phyloP scores from a whole-genome alignment of 2,797 vertebrate genomes.

The Trachurus trachurus region DNA sequence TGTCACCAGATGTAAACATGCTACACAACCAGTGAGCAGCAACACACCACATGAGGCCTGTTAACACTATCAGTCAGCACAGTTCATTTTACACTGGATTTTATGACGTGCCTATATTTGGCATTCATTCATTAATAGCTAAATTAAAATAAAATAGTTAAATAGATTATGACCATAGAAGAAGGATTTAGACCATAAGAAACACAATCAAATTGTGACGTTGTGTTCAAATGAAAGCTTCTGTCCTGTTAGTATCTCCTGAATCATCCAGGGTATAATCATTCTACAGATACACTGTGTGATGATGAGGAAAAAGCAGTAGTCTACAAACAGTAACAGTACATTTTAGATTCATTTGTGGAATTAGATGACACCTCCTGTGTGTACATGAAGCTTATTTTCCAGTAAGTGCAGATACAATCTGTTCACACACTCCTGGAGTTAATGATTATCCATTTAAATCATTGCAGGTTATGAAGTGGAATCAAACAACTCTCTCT shows the following conservation, averaged over 20 bases:
- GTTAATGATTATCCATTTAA: conserved; percentile 71
- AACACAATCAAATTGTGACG: background rate
- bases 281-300: no score
- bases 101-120: background rate
- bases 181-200: no score
- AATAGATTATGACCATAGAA: background rate
- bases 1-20: no score
- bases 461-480: background rate
- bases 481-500: conserved; percentile 16
- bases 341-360: background rate
- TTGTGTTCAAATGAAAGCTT: no score
- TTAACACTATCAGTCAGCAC: background rate
- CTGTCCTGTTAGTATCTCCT: no score
- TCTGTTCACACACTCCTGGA: background rate
- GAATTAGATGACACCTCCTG: background rate
- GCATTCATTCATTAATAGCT: background rate
- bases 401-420: background rate
- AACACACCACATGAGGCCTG: no score
- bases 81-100: background rate
- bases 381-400: background rate
- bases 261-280: background rate
- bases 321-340: no score
- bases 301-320: no score
- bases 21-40: no score
- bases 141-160: no score